These are phyloP conservation scores for Micronisus gabar DNA, from an alignment of 2,113 vertebrate species.

Conservation along the genomic window DNA sequence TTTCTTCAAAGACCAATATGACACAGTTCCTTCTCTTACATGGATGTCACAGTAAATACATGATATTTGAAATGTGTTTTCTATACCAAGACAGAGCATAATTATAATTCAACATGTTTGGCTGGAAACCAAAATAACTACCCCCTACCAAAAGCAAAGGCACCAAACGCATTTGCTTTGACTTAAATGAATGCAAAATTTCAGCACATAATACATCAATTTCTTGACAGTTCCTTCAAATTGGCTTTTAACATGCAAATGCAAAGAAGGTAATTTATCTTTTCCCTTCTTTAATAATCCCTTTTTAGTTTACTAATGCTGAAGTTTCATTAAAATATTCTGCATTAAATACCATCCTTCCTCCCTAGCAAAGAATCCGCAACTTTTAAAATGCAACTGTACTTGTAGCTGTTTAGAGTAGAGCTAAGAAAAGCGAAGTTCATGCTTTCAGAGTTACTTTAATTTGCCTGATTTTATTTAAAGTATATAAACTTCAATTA, in stretches of 20 bases:
- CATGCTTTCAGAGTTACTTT: neutral
- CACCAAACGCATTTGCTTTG: neutral
- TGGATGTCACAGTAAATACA: neutral
- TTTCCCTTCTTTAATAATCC: neutral
- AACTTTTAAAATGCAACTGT: neutral
- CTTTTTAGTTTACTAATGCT: neutral
- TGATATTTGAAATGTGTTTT: neutral
- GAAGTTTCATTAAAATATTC: neutral
- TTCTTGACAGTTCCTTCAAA: slow-evolving; percentile 41
- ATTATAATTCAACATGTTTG: slow-evolving; percentile 10
- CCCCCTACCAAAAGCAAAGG: slow-evolving; percentile 14
- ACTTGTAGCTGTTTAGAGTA: neutral
- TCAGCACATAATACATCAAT: slow-evolving; percentile 14
- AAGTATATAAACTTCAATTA: neutral
- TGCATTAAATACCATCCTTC: neutral
- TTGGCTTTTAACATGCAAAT: neutral
- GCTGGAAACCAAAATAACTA: slow-evolving; percentile 8
- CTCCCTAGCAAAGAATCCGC: neutral
- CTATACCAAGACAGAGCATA: neutral
- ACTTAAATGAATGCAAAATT: slow-evolving; percentile 20
- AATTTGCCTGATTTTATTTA: neutral
- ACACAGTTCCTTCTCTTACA: neutral
- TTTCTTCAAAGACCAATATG: neutral
- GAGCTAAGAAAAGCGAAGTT: neutral
- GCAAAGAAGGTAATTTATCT: neutral